Percentiles rank a stretch among this genome's conserved stretches.
phyloP scores from a whole-genome alignment of 2,113 vertebrate species.

The Orthonyx spaldingii region DNA sequence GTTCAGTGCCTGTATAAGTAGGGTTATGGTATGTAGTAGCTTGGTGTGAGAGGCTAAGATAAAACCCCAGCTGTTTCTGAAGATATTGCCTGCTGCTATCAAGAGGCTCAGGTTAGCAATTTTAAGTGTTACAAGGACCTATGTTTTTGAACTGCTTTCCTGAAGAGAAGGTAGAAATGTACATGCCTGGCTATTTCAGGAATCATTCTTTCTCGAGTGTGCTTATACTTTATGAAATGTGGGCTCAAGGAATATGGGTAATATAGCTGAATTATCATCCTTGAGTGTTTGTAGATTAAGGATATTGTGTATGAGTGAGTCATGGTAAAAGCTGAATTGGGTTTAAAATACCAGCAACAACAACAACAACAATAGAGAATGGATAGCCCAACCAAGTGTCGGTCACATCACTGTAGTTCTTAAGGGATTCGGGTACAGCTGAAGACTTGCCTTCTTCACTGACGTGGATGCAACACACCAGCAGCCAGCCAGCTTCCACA shows the following conservation, averaged over 20 bases:
- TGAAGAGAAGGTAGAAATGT: neutral
- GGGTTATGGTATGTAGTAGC: slow-evolving; percentile 11
- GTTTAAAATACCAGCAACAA: neutral
- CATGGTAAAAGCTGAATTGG: neutral
- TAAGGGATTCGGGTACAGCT: neutral
- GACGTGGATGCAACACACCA: neutral
- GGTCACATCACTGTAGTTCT: neutral
- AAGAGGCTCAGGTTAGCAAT: slow-evolving; percentile 40
- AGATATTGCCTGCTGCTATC: neutral
- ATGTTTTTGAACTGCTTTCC: neutral
- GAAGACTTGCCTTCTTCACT: neutral
- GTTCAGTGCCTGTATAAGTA: slow-evolving; percentile 24
- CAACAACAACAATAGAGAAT: neutral
- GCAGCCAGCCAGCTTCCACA: neutral
- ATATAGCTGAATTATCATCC: slow-evolving; percentile 14
- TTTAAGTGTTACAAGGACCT: slow-evolving; percentile 21
- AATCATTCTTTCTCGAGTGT: neutral
- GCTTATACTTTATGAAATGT: neutral
- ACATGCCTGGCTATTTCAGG: slow-evolving; percentile 20
- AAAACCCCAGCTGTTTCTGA: slow-evolving; percentile 48
- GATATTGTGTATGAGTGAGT: neutral
- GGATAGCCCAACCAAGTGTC: neutral
- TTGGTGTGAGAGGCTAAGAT: slow-evolving; percentile 42
- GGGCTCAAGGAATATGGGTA: neutral
- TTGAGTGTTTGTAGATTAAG: slow-evolving; percentile 7